Evolutionary conservation across 2,888 invertebrate genomes (phyloP).

Genomic region (Agrotis clavis): DNA sequence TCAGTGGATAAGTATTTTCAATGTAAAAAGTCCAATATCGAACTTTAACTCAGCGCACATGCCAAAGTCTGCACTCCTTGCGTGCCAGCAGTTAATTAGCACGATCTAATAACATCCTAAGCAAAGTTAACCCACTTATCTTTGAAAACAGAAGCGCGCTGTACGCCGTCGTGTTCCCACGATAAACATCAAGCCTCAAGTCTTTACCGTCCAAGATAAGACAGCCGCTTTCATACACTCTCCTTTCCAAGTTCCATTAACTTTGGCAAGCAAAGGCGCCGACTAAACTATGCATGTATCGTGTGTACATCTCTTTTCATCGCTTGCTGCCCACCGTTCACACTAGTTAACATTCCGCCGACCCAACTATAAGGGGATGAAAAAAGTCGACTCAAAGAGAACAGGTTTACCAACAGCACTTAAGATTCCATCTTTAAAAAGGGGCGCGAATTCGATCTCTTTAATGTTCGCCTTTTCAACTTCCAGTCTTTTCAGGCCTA

Average conservation of each 20-base stretch:
- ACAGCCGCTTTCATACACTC: constrained; percentile 78
- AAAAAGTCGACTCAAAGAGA: constrained; percentile 81
- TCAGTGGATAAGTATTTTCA: not conserved
- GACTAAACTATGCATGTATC: constrained; percentile 87
- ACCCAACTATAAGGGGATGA: constrained; percentile 77
- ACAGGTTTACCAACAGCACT: constrained; percentile 74
- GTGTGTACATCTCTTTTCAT: constrained; percentile 89
- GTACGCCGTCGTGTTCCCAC: constrained; percentile 50
- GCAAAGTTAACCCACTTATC: constrained; percentile 66
- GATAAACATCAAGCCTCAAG: constrained; percentile 75
- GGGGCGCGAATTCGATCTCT: constrained; percentile 82
- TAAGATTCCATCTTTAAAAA: constrained; percentile 79
- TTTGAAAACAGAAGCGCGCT: constrained; percentile 65
- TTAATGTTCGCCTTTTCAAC: constrained; percentile 70
- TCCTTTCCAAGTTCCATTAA: constrained; percentile 85
- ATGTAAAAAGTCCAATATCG: not conserved
- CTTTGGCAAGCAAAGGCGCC: constrained; percentile 85
- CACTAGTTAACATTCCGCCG: constrained; percentile 79
- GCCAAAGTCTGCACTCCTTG: not conserved
- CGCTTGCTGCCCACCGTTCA: constrained; percentile 79
- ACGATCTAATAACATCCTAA: constrained; percentile 20
- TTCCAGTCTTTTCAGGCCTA: constrained; percentile 52
- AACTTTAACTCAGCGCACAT: not conserved
- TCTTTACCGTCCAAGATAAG: constrained; percentile 83
- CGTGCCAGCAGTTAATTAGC: constrained; percentile 26